Percentiles rank a stretch among this genome's conserved stretches.
phyloP scores from a whole-genome alignment of 2,113 vertebrate species.

The Diglossa brunneiventris region DNA sequence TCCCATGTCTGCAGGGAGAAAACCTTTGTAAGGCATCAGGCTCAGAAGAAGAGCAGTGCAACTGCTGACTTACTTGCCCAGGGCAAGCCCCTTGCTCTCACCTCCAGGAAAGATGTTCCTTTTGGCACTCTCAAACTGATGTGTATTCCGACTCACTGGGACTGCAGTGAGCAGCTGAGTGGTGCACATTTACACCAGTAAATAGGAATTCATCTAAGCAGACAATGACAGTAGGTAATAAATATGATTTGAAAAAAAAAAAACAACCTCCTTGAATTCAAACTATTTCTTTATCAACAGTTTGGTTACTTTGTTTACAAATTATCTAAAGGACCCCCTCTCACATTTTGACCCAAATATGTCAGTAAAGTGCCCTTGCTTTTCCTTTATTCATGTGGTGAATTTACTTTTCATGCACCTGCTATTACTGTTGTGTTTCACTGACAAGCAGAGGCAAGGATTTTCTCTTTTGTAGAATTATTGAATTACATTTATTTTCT shows the following conservation, averaged over 20 bases:
- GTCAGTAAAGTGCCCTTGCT: not conserved
- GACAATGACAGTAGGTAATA: not conserved
- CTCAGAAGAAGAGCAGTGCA: not conserved
- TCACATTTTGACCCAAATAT: not conserved
- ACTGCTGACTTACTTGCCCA: not conserved
- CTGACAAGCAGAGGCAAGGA: not conserved
- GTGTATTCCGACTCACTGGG: fast-evolving
- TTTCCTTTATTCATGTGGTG: not conserved
- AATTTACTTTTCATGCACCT: conserved; percentile 23
- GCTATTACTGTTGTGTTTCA: not conserved
- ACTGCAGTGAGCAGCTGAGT: not conserved
- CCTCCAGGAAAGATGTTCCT: not conserved
- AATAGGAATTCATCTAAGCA: not conserved
- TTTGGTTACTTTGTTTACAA: not conserved
- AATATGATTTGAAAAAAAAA: not conserved
- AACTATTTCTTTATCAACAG: not conserved
- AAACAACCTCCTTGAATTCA: not conserved
- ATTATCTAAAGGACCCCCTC: not conserved
- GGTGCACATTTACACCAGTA: not conserved
- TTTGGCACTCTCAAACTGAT: not conserved
- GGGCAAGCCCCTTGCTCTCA: not conserved
- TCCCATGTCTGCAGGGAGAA: fast-evolving
- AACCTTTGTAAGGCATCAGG: not conserved
- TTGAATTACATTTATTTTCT: conserved; percentile 58
- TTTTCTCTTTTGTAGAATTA: conserved; percentile 16